Conservation (phyloP, 2,888 invertebrate genomes). For the Idaea straminata region DNA sequence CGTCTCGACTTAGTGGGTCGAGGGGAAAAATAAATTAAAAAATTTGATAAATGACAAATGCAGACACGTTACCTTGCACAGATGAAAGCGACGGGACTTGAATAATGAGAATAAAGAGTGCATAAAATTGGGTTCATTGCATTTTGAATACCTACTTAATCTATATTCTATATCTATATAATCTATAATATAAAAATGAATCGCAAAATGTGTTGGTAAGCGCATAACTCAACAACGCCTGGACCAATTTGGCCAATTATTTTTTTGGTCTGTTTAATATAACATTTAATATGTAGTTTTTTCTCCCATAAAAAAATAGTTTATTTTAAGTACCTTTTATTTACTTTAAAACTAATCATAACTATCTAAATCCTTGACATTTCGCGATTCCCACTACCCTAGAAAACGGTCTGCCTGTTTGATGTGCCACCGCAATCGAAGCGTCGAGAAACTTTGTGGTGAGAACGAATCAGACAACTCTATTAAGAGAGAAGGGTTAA, state of each 20-base stretch:
- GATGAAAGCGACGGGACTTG: background rate
- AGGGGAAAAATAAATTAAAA: background rate
- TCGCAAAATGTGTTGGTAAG: no score
- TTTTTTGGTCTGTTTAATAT: no score
- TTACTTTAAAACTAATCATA: background rate
- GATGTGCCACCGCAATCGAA: slow-evolving; percentile 27
- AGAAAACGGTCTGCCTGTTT: slow-evolving; percentile 10
- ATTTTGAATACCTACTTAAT: background rate
- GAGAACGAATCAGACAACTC: slow-evolving; percentile 39
- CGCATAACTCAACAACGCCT: no score
- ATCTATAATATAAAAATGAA: no score
- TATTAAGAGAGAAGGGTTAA: slow-evolving; percentile 40
- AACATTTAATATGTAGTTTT: no score
- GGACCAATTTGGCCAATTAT: no score
- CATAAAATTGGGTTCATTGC: background rate
- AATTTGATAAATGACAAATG: background rate
- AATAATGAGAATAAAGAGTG: background rate
- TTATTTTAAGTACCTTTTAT: no score
- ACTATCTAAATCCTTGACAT: background rate
- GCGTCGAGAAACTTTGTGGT: slow-evolving; percentile 35
- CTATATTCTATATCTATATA: no score
- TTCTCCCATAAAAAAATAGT: no score
- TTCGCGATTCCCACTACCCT: background rate
- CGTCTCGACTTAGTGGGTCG: background rate
- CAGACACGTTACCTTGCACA: background rate